phyloP scores from a whole-genome alignment of 2,113 vertebrate genomes.

The Paracanthobrama guichenoti region DNA sequence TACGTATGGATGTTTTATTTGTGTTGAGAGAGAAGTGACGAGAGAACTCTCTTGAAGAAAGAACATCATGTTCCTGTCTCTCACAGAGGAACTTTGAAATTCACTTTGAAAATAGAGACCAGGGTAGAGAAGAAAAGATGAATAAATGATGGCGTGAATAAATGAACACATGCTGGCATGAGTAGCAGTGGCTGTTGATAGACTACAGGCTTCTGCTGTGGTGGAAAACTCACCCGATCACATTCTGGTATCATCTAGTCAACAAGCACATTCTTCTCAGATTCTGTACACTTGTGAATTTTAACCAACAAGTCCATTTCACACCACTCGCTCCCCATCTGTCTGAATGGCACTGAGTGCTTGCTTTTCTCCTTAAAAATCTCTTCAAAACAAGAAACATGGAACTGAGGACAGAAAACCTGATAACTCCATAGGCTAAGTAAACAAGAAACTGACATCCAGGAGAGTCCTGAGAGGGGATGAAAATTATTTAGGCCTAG shows the following conservation, averaged over 20 bases:
- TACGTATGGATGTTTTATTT: neutral
- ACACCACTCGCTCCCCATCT: conserved; percentile 12
- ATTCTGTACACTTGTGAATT: neutral
- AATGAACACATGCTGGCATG: conserved; percentile 39
- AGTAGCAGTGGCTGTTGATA: conserved; percentile 19
- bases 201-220: conserved; percentile 4
- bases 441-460: neutral
- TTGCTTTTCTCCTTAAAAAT: neutral
- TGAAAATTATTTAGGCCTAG: neutral
- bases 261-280: neutral
- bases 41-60: neutral
- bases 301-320: conserved; percentile 19
- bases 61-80: conserved; percentile 19
- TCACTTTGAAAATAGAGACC: conserved; percentile 42
- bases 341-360: neutral
- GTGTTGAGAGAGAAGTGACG: neutral
- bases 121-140: conserved; percentile 19
- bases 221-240: conserved; percentile 4
- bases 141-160: conserved; percentile 50
- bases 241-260: conserved; percentile 3
- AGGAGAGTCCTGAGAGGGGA: neutral
- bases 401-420: neutral
- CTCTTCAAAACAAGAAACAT: neutral
- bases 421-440: neutral
- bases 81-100: conserved; percentile 30